A percentile compares a stretch with the other conserved stretches of the same genome.
These are phyloP conservation scores for Adoxophyes honmai DNA, from an alignment of 1,140 invertebrate genomes.

Conservation along the genomic window DNA sequence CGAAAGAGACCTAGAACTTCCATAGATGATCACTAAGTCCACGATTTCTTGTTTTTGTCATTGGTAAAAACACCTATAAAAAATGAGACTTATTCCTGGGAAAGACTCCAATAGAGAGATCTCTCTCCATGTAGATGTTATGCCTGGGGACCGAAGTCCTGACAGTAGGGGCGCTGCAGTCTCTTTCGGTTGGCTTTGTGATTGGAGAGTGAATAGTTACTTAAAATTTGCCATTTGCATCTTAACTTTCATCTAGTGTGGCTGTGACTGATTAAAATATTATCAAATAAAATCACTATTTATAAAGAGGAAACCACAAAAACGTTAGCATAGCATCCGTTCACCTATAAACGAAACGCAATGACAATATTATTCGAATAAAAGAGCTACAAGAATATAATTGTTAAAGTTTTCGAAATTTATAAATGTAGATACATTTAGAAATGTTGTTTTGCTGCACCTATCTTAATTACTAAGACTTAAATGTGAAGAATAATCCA, in stretches of 20 bases:
- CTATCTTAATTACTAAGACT: background rate
- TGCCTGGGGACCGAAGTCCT: too few species aligned
- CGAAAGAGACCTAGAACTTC: too few species aligned
- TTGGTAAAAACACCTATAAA: too few species aligned
- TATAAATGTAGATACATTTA: conserved; percentile 14
- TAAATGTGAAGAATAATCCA: background rate
- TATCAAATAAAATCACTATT: conserved; percentile 10
- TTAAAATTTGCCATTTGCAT: conserved; percentile 1
- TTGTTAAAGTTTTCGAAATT: conserved; percentile 22
- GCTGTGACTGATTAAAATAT: conserved; percentile 13
- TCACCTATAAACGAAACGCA: conserved; percentile 29
- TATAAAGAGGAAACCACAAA: conserved; percentile 1
- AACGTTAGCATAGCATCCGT: conserved; percentile 6
- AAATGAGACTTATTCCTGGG: too few species aligned
- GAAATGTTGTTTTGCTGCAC: background rate
- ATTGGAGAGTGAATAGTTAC: too few species aligned
- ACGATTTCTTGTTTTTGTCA: too few species aligned
- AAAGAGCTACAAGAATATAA: conserved; percentile 20
- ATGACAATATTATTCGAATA: conserved; percentile 39
- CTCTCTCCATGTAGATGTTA: too few species aligned
- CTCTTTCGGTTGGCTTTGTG: too few species aligned
- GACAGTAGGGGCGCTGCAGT: too few species aligned
- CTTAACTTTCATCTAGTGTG: conserved; percentile 13
- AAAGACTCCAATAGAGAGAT: too few species aligned
- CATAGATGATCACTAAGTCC: too few species aligned